Conservation (phyloP, 2,888 invertebrate species). For the Mongoloraphidia duomilia region DNA sequence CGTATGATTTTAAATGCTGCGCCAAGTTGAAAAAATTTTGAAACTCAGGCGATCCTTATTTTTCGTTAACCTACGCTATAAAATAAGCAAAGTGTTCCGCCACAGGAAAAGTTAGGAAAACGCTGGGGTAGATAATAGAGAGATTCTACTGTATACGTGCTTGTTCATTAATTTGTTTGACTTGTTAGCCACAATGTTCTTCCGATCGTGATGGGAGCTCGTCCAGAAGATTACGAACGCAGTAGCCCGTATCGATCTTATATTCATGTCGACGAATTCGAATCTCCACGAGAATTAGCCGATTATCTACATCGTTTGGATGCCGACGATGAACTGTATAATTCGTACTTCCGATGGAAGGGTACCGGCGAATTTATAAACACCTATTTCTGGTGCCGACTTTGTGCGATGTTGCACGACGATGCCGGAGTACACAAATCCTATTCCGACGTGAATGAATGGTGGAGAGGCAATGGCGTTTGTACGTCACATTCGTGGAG, state of each 20-base stretch:
- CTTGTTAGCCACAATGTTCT: slow-evolving; percentile 57
- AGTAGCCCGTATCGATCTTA: slow-evolving; percentile 83
- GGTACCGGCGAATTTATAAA: slow-evolving; percentile 93
- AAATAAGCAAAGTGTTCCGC: no score
- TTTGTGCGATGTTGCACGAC: slow-evolving; percentile 75
- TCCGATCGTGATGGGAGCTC: slow-evolving; percentile 93
- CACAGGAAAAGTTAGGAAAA: no score
- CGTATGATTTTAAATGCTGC: no score
- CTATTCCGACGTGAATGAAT: slow-evolving; percentile 75
- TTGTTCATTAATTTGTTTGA: no score
- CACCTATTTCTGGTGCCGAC: slow-evolving; percentile 85
- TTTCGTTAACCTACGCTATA: no score
- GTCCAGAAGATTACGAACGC: slow-evolving; percentile 78
- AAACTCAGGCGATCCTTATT: no score
- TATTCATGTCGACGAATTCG: slow-evolving; percentile 92
- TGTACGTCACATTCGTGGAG: slow-evolving; percentile 66
- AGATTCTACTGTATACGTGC: no score
- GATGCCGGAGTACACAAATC: slow-evolving; percentile 36
- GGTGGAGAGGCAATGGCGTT: slow-evolving; percentile 77
- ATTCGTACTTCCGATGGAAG: slow-evolving; percentile 80
- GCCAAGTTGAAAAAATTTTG: no score
- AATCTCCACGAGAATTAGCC: slow-evolving; percentile 73
- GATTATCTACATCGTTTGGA: slow-evolving; percentile 74
- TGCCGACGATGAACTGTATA: slow-evolving; percentile 77
- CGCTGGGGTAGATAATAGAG: no score